phyloP scores from a whole-genome alignment of 2,113 vertebrate species.

The Aix galericulata region DNA sequence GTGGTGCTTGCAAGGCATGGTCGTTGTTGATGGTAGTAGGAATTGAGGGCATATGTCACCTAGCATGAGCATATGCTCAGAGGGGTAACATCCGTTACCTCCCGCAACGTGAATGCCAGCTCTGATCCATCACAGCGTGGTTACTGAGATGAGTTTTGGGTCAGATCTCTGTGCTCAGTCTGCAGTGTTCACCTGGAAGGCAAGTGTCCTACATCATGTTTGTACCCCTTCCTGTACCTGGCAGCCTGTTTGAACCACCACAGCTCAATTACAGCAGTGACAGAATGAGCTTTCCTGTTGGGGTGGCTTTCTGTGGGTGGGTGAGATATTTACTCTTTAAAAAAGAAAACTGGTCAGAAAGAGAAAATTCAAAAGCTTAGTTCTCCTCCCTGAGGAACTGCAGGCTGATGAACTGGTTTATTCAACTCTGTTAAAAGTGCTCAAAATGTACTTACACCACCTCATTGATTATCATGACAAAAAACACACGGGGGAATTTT shows the following conservation, averaged over 20 bases:
- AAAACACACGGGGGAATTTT: neutral
- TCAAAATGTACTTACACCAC: neutral
- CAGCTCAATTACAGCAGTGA: neutral
- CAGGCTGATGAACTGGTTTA: constrained; percentile 37
- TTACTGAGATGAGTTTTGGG: neutral
- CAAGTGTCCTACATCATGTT: neutral
- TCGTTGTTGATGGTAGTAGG: neutral
- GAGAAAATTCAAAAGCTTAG: constrained; percentile 17
- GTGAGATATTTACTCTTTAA: neutral
- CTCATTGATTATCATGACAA: neutral
- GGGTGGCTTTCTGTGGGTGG: neutral
- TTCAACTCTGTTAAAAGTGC: constrained; percentile 49
- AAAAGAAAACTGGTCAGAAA: neutral
- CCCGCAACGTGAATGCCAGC: neutral
- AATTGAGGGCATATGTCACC: neutral
- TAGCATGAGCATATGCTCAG: constrained; percentile 4
- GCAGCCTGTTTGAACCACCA: neutral
- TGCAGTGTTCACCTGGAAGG: neutral
- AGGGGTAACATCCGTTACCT: neutral
- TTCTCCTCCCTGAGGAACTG: constrained; percentile 47
- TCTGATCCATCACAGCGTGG: neutral
- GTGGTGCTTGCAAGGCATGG: neutral
- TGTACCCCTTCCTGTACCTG: neutral
- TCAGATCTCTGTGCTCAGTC: neutral
- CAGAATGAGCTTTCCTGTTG: neutral